Evolutionary conservation across 2,888 invertebrate genomes (phyloP).

Genomic region (Conus canariensis): DNA sequence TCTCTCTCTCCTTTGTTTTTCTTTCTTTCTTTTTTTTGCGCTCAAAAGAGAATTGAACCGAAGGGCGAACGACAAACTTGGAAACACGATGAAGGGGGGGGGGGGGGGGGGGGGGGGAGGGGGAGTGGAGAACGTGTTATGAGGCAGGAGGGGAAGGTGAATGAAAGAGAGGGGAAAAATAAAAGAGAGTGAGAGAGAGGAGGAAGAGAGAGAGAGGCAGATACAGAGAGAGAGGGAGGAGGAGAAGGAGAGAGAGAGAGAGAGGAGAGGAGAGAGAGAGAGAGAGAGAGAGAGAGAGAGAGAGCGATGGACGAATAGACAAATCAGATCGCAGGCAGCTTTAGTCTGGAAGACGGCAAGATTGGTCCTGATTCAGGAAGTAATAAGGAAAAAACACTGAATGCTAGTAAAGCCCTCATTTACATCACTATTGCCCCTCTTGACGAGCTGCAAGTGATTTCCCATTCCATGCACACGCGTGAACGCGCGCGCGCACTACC

Average conservation of each 20-base stretch:
- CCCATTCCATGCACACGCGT: no score
- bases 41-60: no score
- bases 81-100: not conserved
- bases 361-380: no score
- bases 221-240: conserved; percentile 12
- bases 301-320: not conserved
- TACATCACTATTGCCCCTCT: no score
- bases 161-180: not conserved
- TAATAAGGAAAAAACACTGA: no score
- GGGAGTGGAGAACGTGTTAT: not conserved
- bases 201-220: not conserved
- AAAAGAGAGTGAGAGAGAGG: conserved; percentile 11
- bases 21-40: no score
- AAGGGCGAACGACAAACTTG: no score
- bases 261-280: conserved; percentile 23
- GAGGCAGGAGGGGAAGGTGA: not conserved
- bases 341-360: not conserved
- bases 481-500: no score
- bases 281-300: conserved; percentile 27
- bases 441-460: no score
- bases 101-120: not conserved
- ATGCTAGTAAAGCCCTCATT: no score
- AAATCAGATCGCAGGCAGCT: not conserved
- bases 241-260: conserved; percentile 31
- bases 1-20: no score